These are phyloP conservation scores for Clarias gariepinus DNA, from an alignment of 2,113 vertebrate species.

Conservation along the genomic window DNA sequence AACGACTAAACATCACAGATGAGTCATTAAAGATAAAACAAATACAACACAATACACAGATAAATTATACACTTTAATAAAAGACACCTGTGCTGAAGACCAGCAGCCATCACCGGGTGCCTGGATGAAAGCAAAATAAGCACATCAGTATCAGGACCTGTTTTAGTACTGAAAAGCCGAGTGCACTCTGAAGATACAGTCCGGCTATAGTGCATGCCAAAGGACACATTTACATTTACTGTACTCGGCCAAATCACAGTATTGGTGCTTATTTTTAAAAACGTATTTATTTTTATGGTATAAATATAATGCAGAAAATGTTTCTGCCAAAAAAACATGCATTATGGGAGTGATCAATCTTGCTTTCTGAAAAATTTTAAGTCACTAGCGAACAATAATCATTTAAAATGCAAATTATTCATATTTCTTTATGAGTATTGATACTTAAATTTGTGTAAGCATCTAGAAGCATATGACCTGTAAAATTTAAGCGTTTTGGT, in stretches of 20 bases:
- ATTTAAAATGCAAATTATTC: too few relatives aligned
- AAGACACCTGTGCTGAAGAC: background rate
- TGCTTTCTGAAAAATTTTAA: too few relatives aligned
- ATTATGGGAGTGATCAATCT: too few relatives aligned
- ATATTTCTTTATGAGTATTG: too few relatives aligned
- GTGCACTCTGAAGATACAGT: background rate
- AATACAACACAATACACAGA: background rate
- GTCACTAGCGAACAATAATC: too few relatives aligned
- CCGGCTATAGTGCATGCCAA: background rate
- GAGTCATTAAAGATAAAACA: background rate
- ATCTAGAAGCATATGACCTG: too few relatives aligned
- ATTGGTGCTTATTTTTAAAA: too few relatives aligned
- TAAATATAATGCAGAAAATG: too few relatives aligned
- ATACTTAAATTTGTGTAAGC: too few relatives aligned
- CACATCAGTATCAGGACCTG: constrained; percentile 2
- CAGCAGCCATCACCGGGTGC: background rate
- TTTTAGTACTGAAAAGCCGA: background rate
- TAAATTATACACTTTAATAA: background rate
- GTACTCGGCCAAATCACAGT: background rate
- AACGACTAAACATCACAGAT: background rate
- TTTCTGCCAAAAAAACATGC: too few relatives aligned
- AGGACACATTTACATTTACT: background rate
- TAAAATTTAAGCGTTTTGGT: too few relatives aligned
- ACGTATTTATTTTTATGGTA: too few relatives aligned
- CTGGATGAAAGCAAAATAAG: constrained; percentile 4